A percentile compares a stretch with the other conserved stretches of the same genome.
Conservation (phyloP, 2,113 vertebrate genomes). For the Neolamprologus sp. region DNA sequence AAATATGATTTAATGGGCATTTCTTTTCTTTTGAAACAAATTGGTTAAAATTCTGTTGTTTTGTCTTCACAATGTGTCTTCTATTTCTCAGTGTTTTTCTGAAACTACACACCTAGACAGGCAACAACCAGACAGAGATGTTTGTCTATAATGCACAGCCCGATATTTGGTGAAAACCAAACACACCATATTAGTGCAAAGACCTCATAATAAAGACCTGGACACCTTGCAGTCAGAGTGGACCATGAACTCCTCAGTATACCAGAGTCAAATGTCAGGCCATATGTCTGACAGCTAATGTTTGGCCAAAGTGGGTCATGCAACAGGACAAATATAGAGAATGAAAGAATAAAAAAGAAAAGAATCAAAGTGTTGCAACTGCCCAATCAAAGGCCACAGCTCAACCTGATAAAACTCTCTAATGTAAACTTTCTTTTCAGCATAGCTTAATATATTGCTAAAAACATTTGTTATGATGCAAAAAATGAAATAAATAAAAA, state of each 20-base stretch:
- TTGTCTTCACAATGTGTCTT: neutral
- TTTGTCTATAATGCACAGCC: neutral
- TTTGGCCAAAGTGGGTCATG: neutral
- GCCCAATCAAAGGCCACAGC: neutral
- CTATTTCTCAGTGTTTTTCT: neutral
- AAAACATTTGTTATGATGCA: neutral
- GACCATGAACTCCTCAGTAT: neutral
- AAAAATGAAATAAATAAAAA: neutral
- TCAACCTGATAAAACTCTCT: neutral
- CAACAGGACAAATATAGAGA: neutral
- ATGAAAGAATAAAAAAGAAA: neutral
- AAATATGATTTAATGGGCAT: neutral
- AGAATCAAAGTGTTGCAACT: neutral
- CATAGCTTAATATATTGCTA: neutral
- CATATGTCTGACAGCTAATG: neutral
- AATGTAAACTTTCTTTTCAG: neutral
- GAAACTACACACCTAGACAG: neutral
- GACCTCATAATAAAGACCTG: neutral
- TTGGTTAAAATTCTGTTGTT: neutral
- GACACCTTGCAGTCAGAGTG: neutral
- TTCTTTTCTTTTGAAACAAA: neutral
- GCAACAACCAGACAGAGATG: neutral
- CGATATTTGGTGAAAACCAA: neutral
- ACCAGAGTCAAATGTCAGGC: neutral
- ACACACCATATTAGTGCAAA: neutral